phyloP scores from a whole-genome alignment of 2,113 vertebrate genomes.

The Sitta europaea region DNA sequence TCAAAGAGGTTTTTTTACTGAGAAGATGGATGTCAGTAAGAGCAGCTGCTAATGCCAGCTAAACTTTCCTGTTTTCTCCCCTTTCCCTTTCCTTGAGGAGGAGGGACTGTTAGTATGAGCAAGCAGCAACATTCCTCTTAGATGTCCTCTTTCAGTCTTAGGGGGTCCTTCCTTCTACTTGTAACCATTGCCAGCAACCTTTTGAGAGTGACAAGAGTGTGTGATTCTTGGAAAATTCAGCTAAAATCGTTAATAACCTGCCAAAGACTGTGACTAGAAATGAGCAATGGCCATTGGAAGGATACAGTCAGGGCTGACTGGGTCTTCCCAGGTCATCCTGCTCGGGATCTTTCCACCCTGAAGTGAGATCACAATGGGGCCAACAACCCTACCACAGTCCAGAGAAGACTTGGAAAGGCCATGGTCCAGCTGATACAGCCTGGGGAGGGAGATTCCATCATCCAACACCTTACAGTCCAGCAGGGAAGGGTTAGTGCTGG shows the following conservation, averaged over 20 bases:
- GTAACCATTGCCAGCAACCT: background rate
- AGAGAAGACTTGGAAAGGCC: background rate
- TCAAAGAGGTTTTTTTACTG: background rate
- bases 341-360: background rate
- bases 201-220: background rate
- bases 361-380: background rate
- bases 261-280: background rate
- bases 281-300: background rate
- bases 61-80: background rate
- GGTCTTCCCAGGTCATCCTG: background rate
- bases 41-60: background rate
- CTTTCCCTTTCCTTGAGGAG: background rate
- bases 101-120: background rate
- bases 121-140: background rate
- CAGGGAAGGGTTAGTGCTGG: background rate
- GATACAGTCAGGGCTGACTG: background rate
- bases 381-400: background rate
- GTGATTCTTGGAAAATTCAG: background rate
- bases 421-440: background rate
- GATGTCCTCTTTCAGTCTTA: background rate
- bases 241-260: background rate
- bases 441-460: background rate
- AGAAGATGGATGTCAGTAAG: background rate
- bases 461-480: fast-evolving
- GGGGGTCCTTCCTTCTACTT: background rate